phyloP scores from a whole-genome alignment of 2,797 vertebrate genomes.

The Tarsius wallacei region DNA sequence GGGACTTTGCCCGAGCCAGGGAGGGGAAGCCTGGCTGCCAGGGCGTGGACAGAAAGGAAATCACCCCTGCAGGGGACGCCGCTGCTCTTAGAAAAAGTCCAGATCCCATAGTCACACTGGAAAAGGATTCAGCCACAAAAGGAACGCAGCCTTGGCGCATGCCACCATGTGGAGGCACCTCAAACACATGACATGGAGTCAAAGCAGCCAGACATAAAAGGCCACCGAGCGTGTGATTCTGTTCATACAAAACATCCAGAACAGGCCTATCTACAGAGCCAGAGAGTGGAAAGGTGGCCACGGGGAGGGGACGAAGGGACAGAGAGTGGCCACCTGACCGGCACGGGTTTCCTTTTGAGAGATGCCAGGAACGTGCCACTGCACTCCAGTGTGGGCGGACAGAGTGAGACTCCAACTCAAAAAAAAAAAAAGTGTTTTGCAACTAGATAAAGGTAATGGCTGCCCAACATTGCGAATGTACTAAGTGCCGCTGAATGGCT shows the following conservation, averaged over 20 bases:
- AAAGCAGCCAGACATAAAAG: background rate
- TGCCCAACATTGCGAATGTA: fast-evolving
- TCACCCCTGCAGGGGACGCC: background rate
- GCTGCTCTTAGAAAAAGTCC: background rate
- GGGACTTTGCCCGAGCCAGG: too few species aligned
- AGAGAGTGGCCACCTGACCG: fast-evolving
- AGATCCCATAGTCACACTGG: fast-evolving
- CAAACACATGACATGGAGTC: fast-evolving
- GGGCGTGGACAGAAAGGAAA: background rate
- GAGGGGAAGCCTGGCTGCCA: background rate
- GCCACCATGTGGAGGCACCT: background rate
- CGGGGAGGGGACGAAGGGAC: too few species aligned
- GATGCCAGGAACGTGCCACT: too few species aligned
- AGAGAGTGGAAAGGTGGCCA: background rate
- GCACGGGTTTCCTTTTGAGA: background rate
- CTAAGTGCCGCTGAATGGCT: background rate
- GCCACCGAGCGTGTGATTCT: fast-evolving
- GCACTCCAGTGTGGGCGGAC: too few species aligned
- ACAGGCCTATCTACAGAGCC: fast-evolving
- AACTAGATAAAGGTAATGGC: background rate
- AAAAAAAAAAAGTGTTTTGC: background rate
- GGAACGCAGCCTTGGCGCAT: fast-evolving
- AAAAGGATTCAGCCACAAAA: background rate
- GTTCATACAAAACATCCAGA: background rate
- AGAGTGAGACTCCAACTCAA: too few species aligned